A percentile compares a stretch with the other conserved stretches of the same genome.
Evolutionary conservation across 1,140 invertebrate genomes (phyloP).

Genomic region (Hetaerina americana): DNA sequence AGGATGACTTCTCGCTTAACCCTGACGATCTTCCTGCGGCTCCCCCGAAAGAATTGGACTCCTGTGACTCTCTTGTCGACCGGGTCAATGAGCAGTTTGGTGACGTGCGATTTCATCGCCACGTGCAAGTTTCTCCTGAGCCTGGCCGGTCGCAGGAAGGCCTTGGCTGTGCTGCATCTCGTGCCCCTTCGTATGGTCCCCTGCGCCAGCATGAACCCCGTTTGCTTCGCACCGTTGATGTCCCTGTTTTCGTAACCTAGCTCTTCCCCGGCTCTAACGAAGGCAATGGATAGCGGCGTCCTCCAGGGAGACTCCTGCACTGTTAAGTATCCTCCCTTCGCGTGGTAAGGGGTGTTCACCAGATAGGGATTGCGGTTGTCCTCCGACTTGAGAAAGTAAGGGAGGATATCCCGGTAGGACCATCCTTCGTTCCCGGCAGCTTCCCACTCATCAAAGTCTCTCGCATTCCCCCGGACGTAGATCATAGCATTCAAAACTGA

Average conservation of each 20-base stretch:
- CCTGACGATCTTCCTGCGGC: conserved; percentile 41
- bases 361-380: conserved; percentile 74
- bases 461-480: conserved; percentile 80
- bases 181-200: conserved; percentile 72
- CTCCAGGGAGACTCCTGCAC: conserved; percentile 72
- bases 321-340: conserved; percentile 63
- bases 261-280: conserved; percentile 65
- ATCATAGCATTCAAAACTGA: conserved; percentile 93
- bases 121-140: conserved; percentile 69
- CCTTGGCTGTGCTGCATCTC: conserved; percentile 78
- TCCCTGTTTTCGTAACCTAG: conserved; percentile 68
- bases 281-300: conserved; percentile 63
- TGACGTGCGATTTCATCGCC: conserved; percentile 61
- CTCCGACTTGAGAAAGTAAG: conserved; percentile 81
- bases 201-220: conserved; percentile 74
- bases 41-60: conserved; percentile 56
- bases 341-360: conserved; percentile 56
- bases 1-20: conserved; percentile 65
- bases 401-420: conserved; percentile 75
- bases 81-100: conserved; percentile 46
- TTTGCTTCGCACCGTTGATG: conserved; percentile 68
- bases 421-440: conserved; percentile 74
- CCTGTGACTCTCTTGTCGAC: conserved; percentile 55
- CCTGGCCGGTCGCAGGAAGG: conserved; percentile 68
- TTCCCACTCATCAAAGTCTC: conserved; percentile 88